These are phyloP conservation scores for Tineola bisselliella DNA, from an alignment of 2,888 invertebrate genomes.

Conservation along the genomic window DNA sequence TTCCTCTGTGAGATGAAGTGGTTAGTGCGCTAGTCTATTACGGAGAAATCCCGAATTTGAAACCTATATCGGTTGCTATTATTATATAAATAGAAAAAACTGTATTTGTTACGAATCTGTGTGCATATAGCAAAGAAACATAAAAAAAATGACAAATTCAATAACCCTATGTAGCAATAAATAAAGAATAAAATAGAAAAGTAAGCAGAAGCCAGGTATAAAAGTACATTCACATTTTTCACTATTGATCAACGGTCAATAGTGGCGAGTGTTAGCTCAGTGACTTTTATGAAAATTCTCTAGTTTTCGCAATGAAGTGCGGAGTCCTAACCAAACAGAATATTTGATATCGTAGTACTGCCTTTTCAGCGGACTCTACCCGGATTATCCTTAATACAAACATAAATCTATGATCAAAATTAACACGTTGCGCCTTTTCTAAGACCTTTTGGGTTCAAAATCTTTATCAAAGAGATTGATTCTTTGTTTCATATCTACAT, in stretches of 20 bases:
- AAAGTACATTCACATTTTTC: background rate
- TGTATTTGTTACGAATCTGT: too few relatives aligned
- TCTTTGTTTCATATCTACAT: too few relatives aligned
- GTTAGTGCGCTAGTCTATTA: too few relatives aligned
- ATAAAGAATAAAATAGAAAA: too few relatives aligned
- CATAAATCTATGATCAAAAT: background rate
- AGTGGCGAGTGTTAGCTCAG: constrained; percentile 1
- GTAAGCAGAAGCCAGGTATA: too few relatives aligned
- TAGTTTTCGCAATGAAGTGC: constrained; percentile 6
- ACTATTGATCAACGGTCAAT: constrained; percentile 9
- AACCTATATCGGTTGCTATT: too few relatives aligned
- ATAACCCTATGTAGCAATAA: too few relatives aligned
- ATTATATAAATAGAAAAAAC: too few relatives aligned
- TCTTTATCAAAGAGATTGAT: background rate
- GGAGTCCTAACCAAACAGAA: constrained; percentile 13
- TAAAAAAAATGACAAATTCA: too few relatives aligned
- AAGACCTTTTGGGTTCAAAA: background rate
- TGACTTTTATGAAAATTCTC: constrained; percentile 4
- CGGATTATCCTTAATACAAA: constrained; percentile 7
- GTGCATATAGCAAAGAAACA: too few relatives aligned
- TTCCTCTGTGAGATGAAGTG: too few relatives aligned
- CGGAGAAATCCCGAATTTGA: too few relatives aligned
- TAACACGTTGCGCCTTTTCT: background rate
- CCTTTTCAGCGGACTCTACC: constrained; percentile 5
- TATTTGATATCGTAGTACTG: constrained; percentile 8